Evolutionary conservation across 2,797 vertebrate genomes (phyloP).

Genomic region (Sciurus carolinensis): DNA sequence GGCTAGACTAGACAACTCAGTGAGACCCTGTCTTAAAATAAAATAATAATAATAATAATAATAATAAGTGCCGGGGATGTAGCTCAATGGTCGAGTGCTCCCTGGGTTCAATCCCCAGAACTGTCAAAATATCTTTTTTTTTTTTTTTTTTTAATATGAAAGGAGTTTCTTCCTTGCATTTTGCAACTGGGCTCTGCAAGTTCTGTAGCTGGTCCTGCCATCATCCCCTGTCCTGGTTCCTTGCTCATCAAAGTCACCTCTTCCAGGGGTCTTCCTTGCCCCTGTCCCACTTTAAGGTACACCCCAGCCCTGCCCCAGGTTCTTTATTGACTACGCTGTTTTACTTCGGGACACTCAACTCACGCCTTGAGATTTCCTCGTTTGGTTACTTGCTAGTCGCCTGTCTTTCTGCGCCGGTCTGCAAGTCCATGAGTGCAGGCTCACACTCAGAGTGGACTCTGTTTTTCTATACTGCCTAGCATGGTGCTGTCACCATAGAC

Average conservation of each 20-base stretch:
- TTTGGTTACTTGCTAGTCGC: neutral
- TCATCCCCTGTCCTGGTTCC: neutral
- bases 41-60: too few relatives aligned
- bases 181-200: neutral
- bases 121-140: neutral
- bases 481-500: neutral
- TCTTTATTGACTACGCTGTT: neutral
- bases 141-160: neutral
- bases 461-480: neutral
- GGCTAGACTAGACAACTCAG: neutral
- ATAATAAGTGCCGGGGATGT: neutral
- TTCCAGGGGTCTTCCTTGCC: neutral
- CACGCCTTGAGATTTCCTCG: neutral
- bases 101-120: neutral
- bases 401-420: neutral
- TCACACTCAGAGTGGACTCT: neutral
- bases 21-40: neutral
- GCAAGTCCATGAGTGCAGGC: neutral
- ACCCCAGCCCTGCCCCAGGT: accelerated
- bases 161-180: neutral
- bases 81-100: neutral
- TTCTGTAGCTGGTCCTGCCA: neutral
- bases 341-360: neutral
- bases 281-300: neutral
- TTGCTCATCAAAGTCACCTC: neutral